Percentiles rank a stretch among this genome's conserved stretches.
Conservation (phyloP, 2,113 vertebrate species). For the Nannobrachium achirus region DNA sequence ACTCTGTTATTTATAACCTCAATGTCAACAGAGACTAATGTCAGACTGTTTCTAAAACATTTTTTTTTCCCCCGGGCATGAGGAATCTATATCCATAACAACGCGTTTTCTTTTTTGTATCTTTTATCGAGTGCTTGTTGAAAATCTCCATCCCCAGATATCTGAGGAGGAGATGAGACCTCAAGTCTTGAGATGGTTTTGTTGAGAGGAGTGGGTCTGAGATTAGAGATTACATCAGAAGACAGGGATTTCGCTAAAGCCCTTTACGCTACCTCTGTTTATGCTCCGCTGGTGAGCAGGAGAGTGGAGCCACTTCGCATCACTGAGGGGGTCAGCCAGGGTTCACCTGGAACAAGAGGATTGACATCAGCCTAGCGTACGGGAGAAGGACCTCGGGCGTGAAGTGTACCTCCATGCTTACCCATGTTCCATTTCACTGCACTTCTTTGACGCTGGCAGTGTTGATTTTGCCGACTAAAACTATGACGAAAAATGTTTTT, state of each 20-base stretch:
- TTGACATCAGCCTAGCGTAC: conserved; percentile 35
- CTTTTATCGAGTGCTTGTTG: conserved; percentile 21
- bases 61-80: conserved; percentile 29
- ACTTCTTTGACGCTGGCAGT: conserved; percentile 37
- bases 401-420: conserved; percentile 36
- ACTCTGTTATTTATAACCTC: conserved; percentile 51
- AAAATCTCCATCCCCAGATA: neutral
- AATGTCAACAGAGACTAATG: conserved; percentile 59
- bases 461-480: no score
- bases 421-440: conserved; percentile 50
- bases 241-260: conserved; percentile 55
- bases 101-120: conserved; percentile 16
- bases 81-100: conserved; percentile 32
- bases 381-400: conserved; percentile 50
- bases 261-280: conserved; percentile 61
- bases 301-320: conserved; percentile 58
- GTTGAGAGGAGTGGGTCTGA: conserved; percentile 59
- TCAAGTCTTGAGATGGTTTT: conserved; percentile 53
- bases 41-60: conserved; percentile 41
- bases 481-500: no score
- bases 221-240: conserved; percentile 73
- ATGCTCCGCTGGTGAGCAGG: conserved; percentile 57
- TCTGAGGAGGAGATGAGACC: conserved; percentile 48
- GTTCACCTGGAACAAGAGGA: conserved; percentile 58
- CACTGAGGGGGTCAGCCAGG: conserved; percentile 65